Percentiles rank a stretch among this genome's conserved stretches.
These are phyloP conservation scores for Epistrophe eligans DNA, from an alignment of 2,888 invertebrate species.

Conservation along the genomic window DNA sequence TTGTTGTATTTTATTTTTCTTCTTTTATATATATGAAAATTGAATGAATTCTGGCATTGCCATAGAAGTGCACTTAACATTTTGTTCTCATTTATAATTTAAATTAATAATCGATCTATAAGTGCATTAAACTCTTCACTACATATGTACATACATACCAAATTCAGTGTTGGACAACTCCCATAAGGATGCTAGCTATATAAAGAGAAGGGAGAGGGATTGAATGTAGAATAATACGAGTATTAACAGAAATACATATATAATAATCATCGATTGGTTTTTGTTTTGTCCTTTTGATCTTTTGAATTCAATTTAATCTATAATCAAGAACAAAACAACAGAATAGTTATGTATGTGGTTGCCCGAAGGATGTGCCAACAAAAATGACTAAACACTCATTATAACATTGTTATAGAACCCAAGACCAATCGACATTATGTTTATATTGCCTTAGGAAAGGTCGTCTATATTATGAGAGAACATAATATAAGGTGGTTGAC, in stretches of 20 bases:
- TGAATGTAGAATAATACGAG: no score
- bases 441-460: constrained; percentile 18
- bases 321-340: neutral
- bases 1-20: no score
- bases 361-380: constrained; percentile 24
- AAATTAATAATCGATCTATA: neutral
- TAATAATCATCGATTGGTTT: constrained; percentile 1
- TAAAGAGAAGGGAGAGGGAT: neutral
- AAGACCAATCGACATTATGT: constrained; percentile 49
- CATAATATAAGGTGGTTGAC: constrained; percentile 10
- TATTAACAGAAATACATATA: neutral
- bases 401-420: constrained; percentile 32
- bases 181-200: neutral
- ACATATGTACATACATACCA: no score
- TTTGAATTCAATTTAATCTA: constrained; percentile 24
- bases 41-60: constrained; percentile 19
- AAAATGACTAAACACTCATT: constrained; percentile 30
- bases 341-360: constrained; percentile 26
- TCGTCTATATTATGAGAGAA: neutral
- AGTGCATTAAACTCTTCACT: constrained; percentile 7
- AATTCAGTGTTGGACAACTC: neutral
- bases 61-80: constrained; percentile 25
- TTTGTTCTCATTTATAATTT: neutral
- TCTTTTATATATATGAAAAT: no score
- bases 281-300: constrained; percentile 2